Evolutionary conservation across 2,797 vertebrate species (phyloP), one percentile per base, ranked within the genome.

Genomic region (Holocentrus rufus): DNA sequence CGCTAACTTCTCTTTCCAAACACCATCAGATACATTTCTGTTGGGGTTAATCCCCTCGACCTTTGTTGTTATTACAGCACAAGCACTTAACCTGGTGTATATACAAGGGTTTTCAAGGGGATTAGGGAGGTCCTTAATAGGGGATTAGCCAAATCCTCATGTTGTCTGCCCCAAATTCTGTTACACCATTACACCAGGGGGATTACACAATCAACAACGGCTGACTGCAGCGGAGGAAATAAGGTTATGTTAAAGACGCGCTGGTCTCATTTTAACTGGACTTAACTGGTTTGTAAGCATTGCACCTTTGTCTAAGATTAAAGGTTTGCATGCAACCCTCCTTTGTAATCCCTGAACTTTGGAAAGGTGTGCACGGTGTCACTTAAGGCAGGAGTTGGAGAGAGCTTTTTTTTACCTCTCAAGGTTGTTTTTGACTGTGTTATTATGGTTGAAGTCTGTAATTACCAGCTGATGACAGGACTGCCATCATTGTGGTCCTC

Each of bases 141-240:
- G 68, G 87, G 91, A 91, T 92, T 91, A 92, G 81, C 81, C 70
- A 86, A 92, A 92, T 91, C 92, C 89, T 83, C 74, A 25, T 84
- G 87, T 85, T 85, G 63, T 89, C 73, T 72, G 67, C 65, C 65
- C 69, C 44, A 75, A 85, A 54, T 59, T 83, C 69, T 87, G 47
- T 83, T 80, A 81, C 85, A 82, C 53, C 36, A 63, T 14, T 34
- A 34, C 31, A 34, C 31, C 31, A 34, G 22, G 53, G 53, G 85
- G 78, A 88, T 85, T 84, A 85, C 59, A 72, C 69, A 22, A 76
- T 81, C 79, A 77, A 30, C 79, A 76, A 59, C 54, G 66, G 82
- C 78, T 77, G 71, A 70, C 63, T 77, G 81, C 79, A 72, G 65
- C 68, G 49, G 65, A 61, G 82, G 73, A 74, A 66, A 75, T 77